These are phyloP conservation scores for Tauraco hartlaubi DNA, from an alignment of 2,797 vertebrate genomes.

Conservation along the genomic window DNA sequence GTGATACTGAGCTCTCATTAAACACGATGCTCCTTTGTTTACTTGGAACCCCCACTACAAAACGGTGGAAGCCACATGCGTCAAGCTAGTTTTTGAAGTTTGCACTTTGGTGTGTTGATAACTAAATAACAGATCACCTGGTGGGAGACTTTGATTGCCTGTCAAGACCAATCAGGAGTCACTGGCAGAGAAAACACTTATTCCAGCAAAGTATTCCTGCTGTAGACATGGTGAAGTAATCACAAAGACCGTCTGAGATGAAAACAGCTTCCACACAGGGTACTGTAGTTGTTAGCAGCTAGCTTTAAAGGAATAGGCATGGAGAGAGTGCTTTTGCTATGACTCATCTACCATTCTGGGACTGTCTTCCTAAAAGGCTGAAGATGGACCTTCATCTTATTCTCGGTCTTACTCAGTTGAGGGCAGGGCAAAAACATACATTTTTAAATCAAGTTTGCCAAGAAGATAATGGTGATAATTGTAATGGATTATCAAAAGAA, in stretches of 20 bases:
- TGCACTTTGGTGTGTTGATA: slow-evolving; percentile 25
- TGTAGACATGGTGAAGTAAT: slow-evolving; percentile 11
- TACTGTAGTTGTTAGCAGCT: neutral
- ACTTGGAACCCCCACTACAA: neutral
- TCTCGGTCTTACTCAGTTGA: neutral
- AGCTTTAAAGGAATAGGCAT: neutral
- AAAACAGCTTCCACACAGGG: slow-evolving; percentile 16
- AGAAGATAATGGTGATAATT: neutral
- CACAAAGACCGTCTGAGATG: slow-evolving; percentile 3
- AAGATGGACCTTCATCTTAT: neutral
- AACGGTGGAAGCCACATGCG: neutral
- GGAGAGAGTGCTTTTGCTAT: neutral
- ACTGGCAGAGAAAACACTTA: slow-evolving; percentile 3
- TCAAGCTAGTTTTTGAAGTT: neutral
- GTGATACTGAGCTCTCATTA: neutral
- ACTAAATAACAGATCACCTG: slow-evolving; percentile 40
- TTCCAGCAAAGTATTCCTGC: neutral
- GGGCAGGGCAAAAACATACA: neutral
- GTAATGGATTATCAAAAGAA: neutral
- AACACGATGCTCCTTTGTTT: neutral
- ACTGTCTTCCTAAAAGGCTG: neutral
- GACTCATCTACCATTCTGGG: neutral
- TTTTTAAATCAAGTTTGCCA: neutral
- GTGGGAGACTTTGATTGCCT: slow-evolving; percentile 44
- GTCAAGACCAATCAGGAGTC: slow-evolving; percentile 22